Evolutionary conservation across 2,888 invertebrate genomes (phyloP), one percentile per base, ranked within the genome.

Genomic region (Mylabris sibirica): DNA sequence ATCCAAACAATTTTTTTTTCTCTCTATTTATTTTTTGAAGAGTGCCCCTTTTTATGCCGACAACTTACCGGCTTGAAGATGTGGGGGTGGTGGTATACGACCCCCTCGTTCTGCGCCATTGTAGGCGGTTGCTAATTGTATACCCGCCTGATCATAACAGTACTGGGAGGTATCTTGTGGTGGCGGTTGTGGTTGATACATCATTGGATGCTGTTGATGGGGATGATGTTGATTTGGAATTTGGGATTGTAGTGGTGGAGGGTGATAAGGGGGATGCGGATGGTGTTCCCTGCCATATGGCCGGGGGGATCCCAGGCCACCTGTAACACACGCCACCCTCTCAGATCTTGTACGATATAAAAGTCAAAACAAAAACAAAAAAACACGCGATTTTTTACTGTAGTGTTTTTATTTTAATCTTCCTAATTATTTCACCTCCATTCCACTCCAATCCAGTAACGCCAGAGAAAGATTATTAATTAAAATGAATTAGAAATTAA

Each of bases 91-190:
- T 77, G 84, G 82, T 74, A 80, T 80, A 70, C 84, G 82, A 76
- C 84, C 84, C 80, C 83, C 81, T 82, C 84, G 82, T 78, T 83
- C 84, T 75, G 83, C 81, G 78, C 84, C 83, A 82, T 83, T 83
- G 83, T 83, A 83, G 80, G 82, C 49, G 17, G 49, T 17, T 49
- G 57, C 79, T 83, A 83, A 82, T 80, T 83, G 84, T 83, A 84
- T 82, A 82, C 82, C 85, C 83, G 86, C 84, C 85, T 88, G 88
- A 86, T 89, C 88, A 85, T 88, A 88, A 87, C 88, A 88, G 86
- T 87, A 88, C 85, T 87, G 87, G 84, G 85, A 85, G 79, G 84
- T 85, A 84, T 86, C 86, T 83, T 85, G 79, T 9, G 57, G 57
- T 57, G 57, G 57, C 24, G 57, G 57, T 57, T 57, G 57, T 57